phyloP scores from a whole-genome alignment of 2,113 vertebrate genomes.

The Muntiacus muntjak region DNA sequence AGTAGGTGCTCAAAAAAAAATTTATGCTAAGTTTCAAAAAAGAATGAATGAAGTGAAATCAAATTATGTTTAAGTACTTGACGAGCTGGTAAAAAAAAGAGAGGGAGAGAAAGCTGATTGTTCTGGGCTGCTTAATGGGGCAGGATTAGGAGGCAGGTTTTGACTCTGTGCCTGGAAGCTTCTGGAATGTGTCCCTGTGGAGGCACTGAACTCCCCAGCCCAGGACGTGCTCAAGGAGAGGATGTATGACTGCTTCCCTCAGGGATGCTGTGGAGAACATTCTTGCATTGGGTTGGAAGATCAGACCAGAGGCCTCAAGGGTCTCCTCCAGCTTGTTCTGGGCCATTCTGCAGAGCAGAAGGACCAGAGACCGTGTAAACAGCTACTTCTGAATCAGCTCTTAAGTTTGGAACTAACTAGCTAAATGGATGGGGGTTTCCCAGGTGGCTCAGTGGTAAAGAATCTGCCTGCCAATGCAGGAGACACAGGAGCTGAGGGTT shows the following conservation, averaged over 20 bases:
- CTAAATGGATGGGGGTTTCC: background rate
- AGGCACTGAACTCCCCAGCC: background rate
- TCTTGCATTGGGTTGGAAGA: background rate
- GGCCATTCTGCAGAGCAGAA: background rate
- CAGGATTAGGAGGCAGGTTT: background rate
- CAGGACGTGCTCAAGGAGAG: background rate
- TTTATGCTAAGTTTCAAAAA: slow-evolving; percentile 16
- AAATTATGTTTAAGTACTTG: background rate
- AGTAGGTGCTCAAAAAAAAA: background rate
- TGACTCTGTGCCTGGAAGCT: background rate
- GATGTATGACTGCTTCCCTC: background rate
- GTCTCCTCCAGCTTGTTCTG: background rate
- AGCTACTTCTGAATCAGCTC: background rate
- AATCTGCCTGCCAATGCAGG: background rate
- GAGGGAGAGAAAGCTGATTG: background rate
- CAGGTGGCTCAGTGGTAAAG: background rate
- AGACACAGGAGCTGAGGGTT: background rate
- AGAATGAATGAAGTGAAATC: background rate
- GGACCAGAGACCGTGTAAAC: background rate
- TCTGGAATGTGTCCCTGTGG: background rate
- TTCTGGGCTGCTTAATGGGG: background rate
- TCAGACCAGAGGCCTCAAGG: background rate
- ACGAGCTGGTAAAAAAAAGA: background rate
- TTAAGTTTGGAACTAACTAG: background rate
- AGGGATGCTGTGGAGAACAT: background rate